Percentiles rank a stretch among this genome's conserved stretches.
Evolutionary conservation across 1,140 invertebrate genomes (phyloP).

Genomic region (Varroa destructor): DNA sequence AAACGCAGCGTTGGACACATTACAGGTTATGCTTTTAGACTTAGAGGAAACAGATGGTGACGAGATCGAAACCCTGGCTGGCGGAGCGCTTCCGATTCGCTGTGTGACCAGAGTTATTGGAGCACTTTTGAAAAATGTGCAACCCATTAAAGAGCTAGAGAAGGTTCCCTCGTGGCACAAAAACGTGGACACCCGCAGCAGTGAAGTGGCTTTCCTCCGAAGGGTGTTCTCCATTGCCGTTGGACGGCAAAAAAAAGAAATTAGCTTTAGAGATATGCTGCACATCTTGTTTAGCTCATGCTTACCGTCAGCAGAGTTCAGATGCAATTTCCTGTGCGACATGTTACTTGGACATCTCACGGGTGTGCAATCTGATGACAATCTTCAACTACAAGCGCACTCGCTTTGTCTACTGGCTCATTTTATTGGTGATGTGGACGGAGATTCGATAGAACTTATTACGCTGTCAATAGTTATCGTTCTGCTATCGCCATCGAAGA

Average conservation of each 20-base stretch:
- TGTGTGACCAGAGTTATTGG: slow-evolving; percentile 2
- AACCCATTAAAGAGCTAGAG: slow-evolving; percentile 7
- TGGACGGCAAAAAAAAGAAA: not conserved
- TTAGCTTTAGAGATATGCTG: slow-evolving; percentile 1
- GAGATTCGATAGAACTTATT: not conserved
- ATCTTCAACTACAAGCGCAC: slow-evolving; percentile 12
- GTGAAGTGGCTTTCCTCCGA: slow-evolving; percentile 13
- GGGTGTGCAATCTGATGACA: not conserved
- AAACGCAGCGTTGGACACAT: not conserved
- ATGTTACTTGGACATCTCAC: slow-evolving; percentile 1
- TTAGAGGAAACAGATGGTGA: not conserved
- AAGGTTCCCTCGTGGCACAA: slow-evolving; percentile 7
- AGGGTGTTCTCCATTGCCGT: slow-evolving; percentile 8
- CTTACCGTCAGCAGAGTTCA: not conserved
- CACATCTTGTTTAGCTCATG: not conserved
- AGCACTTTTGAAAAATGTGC: not conserved
- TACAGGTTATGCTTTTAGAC: not conserved
- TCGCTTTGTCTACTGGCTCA: not conserved
- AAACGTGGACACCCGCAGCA: slow-evolving; percentile 16
- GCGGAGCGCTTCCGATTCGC: not conserved
- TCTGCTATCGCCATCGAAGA: slow-evolving; percentile 4
- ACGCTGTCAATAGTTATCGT: not conserved
- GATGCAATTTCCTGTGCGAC: not conserved
- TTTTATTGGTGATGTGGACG: slow-evolving; percentile 4
- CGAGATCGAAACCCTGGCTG: slow-evolving; percentile 7